A percentile compares a stretch with the other conserved stretches of the same genome.
Conservation (phyloP, 1,140 invertebrate species). For the Wasmannia auropunctata region DNA sequence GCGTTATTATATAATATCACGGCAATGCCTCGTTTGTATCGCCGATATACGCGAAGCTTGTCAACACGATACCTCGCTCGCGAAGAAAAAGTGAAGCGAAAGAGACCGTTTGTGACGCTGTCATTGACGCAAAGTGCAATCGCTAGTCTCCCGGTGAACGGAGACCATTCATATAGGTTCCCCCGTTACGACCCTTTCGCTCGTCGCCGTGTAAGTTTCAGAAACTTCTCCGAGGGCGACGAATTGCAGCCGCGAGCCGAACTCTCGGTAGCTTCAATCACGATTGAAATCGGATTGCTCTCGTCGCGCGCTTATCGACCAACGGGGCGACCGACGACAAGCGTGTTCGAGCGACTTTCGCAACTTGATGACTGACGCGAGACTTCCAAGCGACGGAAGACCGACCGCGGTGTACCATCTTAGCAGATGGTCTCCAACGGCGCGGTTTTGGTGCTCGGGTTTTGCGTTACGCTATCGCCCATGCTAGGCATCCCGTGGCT, state of each 20-base stretch:
- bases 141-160: not conserved
- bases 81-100: not conserved
- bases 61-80: not conserved
- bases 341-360: not conserved
- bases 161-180: not conserved
- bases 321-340: not conserved
- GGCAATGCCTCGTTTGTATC: not conserved
- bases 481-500: conserved; percentile 92
- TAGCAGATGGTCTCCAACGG: conserved; percentile 87
- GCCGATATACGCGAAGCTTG: too few species aligned
- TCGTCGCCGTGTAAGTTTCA: not conserved
- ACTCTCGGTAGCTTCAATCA: not conserved
- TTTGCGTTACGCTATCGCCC: conserved; percentile 90
- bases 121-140: not conserved
- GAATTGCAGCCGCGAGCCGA: conserved; percentile 3
- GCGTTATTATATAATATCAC: too few species aligned
- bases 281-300: not conserved
- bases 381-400: not conserved
- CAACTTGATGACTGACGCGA: not conserved
- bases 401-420: conserved; percentile 16
- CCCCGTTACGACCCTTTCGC: not conserved
- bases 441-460: conserved; percentile 88
- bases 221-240: not conserved
- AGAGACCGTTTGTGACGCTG: not conserved
- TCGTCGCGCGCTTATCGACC: not conserved